Conservation (phyloP, 2,888 invertebrate genomes). For the Drosophila kambysellisi region DNA sequence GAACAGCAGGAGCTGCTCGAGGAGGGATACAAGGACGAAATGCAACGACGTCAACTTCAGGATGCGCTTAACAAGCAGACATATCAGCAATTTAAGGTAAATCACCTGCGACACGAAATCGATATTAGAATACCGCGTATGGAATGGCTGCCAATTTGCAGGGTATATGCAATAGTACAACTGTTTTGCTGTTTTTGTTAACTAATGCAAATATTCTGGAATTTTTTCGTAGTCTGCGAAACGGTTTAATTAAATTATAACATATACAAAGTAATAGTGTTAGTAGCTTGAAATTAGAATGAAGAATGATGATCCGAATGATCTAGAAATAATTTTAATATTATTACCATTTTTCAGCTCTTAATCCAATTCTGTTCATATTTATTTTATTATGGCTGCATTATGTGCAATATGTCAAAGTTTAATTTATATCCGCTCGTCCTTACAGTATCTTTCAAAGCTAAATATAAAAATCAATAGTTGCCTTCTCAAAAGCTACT, state of each 20-base stretch:
- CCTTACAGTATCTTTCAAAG: not conserved
- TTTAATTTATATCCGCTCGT: not conserved
- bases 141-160: not conserved
- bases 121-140: conserved; percentile 31
- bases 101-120: conserved; percentile 17
- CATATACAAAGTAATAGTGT: not conserved
- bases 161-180: not conserved
- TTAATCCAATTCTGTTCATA: not conserved
- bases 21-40: conserved; percentile 83
- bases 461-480: not conserved
- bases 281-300: no score
- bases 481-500: not conserved
- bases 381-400: not conserved
- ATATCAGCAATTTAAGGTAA: conserved; percentile 92
- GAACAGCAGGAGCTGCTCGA: conserved; percentile 79
- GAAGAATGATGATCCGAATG: not conserved
- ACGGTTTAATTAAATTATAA: not conserved
- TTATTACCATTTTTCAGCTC: not conserved
- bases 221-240: not conserved
- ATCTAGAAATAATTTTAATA: not conserved
- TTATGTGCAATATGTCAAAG: not conserved
- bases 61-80: conserved; percentile 98
- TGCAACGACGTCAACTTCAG: conserved; percentile 91
- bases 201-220: not conserved
- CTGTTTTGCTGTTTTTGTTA: not conserved